Conservation (phyloP, 2,888 invertebrate genomes). For the Stomorhina lunata region DNA sequence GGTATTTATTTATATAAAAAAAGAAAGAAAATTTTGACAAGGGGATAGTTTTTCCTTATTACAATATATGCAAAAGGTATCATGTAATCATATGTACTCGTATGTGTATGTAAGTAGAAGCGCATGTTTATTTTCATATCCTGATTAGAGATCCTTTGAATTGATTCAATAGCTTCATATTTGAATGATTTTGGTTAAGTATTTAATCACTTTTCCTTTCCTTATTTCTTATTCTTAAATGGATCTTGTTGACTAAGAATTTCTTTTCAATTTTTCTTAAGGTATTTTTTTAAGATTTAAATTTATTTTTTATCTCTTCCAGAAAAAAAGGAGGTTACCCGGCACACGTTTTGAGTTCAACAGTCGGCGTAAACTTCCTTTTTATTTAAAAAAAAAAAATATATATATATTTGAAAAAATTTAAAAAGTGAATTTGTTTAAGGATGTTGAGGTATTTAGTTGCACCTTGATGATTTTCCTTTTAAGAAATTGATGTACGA, state of each 20-base stretch:
- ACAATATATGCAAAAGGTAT: conserved; percentile 61
- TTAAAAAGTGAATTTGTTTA: conserved; percentile 47
- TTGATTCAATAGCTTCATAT: background rate
- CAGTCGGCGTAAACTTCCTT: conserved; percentile 43
- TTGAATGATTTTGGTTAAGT: conserved; percentile 16
- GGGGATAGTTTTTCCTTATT: background rate
- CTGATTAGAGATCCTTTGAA: conserved; percentile 36
- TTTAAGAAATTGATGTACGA: background rate
- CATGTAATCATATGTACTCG: background rate
- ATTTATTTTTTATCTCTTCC: conserved; percentile 47
- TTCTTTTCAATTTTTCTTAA: background rate
- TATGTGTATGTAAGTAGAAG: too few species aligned
- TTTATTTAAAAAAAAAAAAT: conserved; percentile 1
- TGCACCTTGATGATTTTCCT: conserved; percentile 61
- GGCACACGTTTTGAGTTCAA: conserved; percentile 61
- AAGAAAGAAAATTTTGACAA: background rate
- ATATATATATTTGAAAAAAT: too few species aligned
- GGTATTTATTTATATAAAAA: conserved; percentile 19
- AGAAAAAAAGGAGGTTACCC: conserved; percentile 41
- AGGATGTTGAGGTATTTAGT: conserved; percentile 61
- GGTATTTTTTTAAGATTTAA: conserved; percentile 39
- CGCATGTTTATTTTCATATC: conserved; percentile 37
- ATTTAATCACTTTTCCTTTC: conserved; percentile 60
- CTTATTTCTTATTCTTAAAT: background rate
- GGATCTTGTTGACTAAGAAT: background rate